Base-by-base conservation (phyloP, 2,888 invertebrate species). In the Ellobium chinense region DNA sequence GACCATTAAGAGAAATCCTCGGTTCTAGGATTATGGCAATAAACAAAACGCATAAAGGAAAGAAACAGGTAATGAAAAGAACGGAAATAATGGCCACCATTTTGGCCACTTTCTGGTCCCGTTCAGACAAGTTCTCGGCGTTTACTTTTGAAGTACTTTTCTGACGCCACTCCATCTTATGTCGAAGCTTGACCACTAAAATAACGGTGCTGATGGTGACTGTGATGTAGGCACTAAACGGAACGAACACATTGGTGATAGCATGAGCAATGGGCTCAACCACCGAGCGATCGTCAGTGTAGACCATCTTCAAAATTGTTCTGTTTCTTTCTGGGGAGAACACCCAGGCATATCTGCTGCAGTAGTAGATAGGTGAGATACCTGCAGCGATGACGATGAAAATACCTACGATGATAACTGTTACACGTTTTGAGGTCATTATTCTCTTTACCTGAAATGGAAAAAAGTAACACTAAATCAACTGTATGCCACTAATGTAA, bases 41-140 rank as follows among this genome's bases (percentile, higher is more conserved):
- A 14, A 66, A 66, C 2, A 36, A 9, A 3, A 37, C 24, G 21
- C 66, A n/a, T 2, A 66, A 24, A 9, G 66, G 66, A 1, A 14
- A 21, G 24, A 66, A 66, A n/a, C 66, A 66, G 0, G 29, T n/a
- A n/a, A 66, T 66, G 27, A 66, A 66, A 2, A 66, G 9, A 7
- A 31, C 29, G 1, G 69, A 46, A 54, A 70, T 70, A 14, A 70
- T 70, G 0, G 37, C n/a, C 9, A 70, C 54, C 69, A 70, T 70
- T 54, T 70, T 70, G 18, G 54, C 56, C 5, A 70, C 69, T 12
- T 27, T 27, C 5, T 54, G 24, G 9, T 70, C 39, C 1, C 54
- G 2, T 1, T 18, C n/a, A 29, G 39, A 68, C 7, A 37, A 9
- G 27, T 18, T 39, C 4, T 39, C 68, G 24, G 68, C 18, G 9